phyloP scores from a whole-genome alignment of 2,797 vertebrate genomes.

The Pristis pectinata region DNA sequence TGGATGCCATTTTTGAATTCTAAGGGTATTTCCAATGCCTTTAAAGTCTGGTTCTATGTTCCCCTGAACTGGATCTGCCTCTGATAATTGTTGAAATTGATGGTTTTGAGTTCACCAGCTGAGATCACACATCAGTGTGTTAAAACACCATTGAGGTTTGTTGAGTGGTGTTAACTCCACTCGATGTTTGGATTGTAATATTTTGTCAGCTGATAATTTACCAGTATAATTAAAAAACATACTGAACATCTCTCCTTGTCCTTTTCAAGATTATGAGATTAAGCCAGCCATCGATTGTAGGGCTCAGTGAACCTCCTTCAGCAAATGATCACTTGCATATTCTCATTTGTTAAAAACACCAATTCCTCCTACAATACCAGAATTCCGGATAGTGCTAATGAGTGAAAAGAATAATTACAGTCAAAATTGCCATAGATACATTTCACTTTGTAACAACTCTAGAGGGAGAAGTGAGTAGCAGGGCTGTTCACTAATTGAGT shows the following conservation, averaged over 20 bases:
- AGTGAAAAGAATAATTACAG: conserved; percentile 33
- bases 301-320: conserved; percentile 10
- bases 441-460: background rate
- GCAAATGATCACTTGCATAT: background rate
- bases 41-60: too few species aligned
- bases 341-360: conserved; percentile 7
- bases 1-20: too few species aligned
- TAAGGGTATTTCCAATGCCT: too few species aligned
- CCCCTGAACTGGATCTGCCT: background rate
- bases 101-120: background rate
- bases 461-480: conserved; percentile 20
- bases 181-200: conserved; percentile 8
- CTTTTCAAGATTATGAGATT: conserved; percentile 10
- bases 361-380: background rate
- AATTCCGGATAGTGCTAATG: conserved; percentile 6
- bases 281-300: background rate
- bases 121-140: background rate
- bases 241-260: background rate
- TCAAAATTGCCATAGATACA: conserved; percentile 20
- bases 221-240: background rate
- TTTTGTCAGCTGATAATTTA: background rate
- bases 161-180: conserved; percentile 1
- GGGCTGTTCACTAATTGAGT: conserved; percentile 11
- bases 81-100: background rate
- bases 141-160: background rate